A percentile compares a stretch with the other conserved stretches of the same genome.
Conservation (phyloP, 1,140 invertebrate genomes). For the Drosophila sproati region DNA sequence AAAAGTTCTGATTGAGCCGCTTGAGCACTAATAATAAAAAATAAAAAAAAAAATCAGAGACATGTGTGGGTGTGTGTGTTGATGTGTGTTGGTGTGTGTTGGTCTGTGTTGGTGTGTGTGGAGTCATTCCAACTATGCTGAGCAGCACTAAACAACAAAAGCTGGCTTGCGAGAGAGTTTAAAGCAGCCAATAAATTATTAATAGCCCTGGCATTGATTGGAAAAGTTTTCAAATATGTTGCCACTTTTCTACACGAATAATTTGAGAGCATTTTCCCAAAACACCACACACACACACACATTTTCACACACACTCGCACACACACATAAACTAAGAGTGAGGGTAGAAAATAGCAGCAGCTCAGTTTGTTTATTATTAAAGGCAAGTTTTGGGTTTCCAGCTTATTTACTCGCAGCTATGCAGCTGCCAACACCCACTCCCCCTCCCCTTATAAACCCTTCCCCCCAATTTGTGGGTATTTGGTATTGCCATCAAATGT, state of each 20-base stretch:
- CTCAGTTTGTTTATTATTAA: slow-evolving; percentile 72
- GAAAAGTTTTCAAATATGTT: slow-evolving; percentile 83
- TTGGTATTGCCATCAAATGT: slow-evolving; percentile 40
- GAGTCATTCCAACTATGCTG: slow-evolving; percentile 4
- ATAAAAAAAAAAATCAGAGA: neutral
- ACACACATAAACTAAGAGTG: slow-evolving; percentile 20
- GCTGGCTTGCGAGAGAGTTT: slow-evolving; percentile 48
- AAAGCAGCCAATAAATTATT: slow-evolving; percentile 82
- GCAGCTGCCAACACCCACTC: slow-evolving; percentile 1
- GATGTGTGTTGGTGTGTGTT: neutral
- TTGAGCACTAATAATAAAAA: slow-evolving; percentile 61
- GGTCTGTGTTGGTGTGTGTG: neutral
- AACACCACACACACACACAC: slow-evolving; percentile 14
- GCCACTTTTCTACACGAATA: slow-evolving; percentile 83
- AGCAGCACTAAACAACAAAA: slow-evolving; percentile 8
- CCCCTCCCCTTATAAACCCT: neutral
- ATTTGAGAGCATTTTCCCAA: slow-evolving; percentile 73
- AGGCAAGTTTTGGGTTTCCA: slow-evolving; percentile 65
- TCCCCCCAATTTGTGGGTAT: neutral
- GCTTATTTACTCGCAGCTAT: slow-evolving; percentile 67
- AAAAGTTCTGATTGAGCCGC: slow-evolving; percentile 73
- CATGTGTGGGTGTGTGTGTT: neutral
- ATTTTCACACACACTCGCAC: slow-evolving; percentile 18
- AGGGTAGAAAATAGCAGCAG: slow-evolving; percentile 13
- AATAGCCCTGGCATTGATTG: slow-evolving; percentile 82